Percentiles rank a stretch among this genome's conserved stretches.
phyloP scores from a whole-genome alignment of 2,113 vertebrate species.

The Aythya baeri region DNA sequence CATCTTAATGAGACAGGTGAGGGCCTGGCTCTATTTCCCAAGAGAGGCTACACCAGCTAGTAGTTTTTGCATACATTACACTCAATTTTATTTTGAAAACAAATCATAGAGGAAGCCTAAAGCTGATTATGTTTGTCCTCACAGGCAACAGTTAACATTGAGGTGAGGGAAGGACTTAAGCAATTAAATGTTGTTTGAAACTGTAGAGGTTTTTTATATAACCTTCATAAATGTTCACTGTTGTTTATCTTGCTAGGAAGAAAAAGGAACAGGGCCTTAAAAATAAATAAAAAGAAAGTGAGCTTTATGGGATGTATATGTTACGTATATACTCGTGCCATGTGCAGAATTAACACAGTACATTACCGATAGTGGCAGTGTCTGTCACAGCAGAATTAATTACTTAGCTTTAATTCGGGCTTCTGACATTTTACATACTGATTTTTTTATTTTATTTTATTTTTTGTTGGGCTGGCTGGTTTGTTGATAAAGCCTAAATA shows the following conservation, averaged over 20 bases:
- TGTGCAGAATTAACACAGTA: neutral
- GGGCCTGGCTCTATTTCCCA: fast-evolving
- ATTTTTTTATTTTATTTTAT: neutral
- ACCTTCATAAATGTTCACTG: neutral
- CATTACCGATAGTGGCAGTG: conserved; percentile 23
- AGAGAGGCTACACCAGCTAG: neutral
- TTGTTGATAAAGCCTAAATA: conserved; percentile 16
- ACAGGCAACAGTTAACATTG: neutral
- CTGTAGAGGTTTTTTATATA: neutral
- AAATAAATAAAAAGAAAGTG: neutral
- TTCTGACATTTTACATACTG: conserved; percentile 24
- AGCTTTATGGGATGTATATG: neutral
- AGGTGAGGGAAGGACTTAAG: neutral
- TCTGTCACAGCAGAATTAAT: conserved; percentile 42
- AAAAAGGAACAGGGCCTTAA: neutral
- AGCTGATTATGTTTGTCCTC: neutral
- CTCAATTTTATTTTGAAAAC: neutral
- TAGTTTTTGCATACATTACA: neutral
- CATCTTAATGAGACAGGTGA: neutral
- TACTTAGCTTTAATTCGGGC: conserved; percentile 49
- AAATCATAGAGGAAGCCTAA: neutral
- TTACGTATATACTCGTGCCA: neutral
- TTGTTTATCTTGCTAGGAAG: conserved; percentile 37
- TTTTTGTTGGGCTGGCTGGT: neutral
- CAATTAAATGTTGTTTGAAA: neutral